phyloP scores from a whole-genome alignment of 2,113 vertebrate genomes.

The Prolemur simus region DNA sequence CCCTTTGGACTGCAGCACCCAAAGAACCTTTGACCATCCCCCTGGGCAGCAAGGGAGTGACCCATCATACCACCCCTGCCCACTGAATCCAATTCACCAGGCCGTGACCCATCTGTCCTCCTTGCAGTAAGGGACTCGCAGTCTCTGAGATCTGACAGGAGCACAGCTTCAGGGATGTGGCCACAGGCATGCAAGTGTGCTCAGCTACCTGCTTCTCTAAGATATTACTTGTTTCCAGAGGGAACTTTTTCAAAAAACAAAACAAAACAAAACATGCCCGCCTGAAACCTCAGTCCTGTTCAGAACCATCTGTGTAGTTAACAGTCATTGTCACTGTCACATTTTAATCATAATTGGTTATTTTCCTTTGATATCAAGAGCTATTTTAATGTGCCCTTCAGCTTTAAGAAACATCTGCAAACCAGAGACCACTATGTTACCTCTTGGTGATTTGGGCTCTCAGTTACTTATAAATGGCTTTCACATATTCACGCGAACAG shows the following conservation, averaged over 20 bases:
- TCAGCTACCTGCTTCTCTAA: background rate
- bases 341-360: slow-evolving; percentile 31
- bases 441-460: slow-evolving; percentile 56
- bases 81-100: background rate
- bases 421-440: slow-evolving; percentile 15
- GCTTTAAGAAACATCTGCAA: slow-evolving; percentile 67
- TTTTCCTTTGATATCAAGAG: slow-evolving; percentile 71
- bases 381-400: slow-evolving; percentile 71
- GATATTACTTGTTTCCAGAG: background rate
- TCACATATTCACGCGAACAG: background rate
- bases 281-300: slow-evolving; percentile 12
- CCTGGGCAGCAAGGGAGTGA: background rate
- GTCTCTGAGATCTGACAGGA: background rate
- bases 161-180: background rate
- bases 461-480: slow-evolving; percentile 55
- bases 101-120: background rate
- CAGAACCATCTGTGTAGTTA: background rate
- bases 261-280: background rate
- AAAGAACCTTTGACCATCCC: background rate
- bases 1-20: background rate
- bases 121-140: background rate
- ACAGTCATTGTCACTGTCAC: background rate
- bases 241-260: background rate
- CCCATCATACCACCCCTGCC: background rate
- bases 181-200: background rate